phyloP scores from a whole-genome alignment of 2,113 vertebrate genomes.

The Athene cunicularia region DNA sequence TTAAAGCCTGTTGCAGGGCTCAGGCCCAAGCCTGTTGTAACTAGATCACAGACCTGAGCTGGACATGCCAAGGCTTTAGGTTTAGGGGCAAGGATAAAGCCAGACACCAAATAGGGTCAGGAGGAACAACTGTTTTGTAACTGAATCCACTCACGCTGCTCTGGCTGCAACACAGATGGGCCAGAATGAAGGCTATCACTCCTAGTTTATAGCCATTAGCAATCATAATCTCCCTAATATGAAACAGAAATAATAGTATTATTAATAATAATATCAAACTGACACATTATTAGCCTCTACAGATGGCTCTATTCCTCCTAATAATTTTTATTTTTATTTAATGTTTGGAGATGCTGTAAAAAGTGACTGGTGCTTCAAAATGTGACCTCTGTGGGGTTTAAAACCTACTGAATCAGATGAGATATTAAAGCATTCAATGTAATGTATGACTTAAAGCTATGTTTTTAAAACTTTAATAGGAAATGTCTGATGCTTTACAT shows the following conservation, averaged over 20 bases:
- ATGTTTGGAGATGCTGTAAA: constrained; percentile 80
- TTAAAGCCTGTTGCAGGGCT: neutral
- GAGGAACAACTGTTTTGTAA: constrained; percentile 37
- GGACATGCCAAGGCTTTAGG: neutral
- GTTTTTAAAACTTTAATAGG: constrained; percentile 81
- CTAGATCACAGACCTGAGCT: neutral
- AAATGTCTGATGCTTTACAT: constrained; percentile 73
- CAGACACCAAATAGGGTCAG: neutral
- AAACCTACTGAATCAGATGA: constrained; percentile 80
- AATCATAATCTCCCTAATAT: constrained; percentile 50
- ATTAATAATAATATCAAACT: constrained; percentile 69
- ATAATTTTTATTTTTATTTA: constrained; percentile 83
- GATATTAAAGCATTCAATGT: constrained; percentile 71
- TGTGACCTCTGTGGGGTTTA: constrained; percentile 82
- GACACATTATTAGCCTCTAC: constrained; percentile 62
- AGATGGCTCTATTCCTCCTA: constrained; percentile 67
- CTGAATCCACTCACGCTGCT: neutral
- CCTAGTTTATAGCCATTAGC: constrained; percentile 62
- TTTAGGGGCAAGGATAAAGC: neutral
- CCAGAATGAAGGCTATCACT: constrained; percentile 62
- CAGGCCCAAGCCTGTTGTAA: neutral
- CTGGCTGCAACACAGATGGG: constrained; percentile 49
- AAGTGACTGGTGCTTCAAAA: constrained; percentile 78
- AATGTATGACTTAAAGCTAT: constrained; percentile 77
- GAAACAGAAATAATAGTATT: constrained; percentile 71